Evolutionary conservation across 2,113 vertebrate species (phyloP), one percentile per base, ranked within the genome.

Genomic region (Setophaga kirtlandii): DNA sequence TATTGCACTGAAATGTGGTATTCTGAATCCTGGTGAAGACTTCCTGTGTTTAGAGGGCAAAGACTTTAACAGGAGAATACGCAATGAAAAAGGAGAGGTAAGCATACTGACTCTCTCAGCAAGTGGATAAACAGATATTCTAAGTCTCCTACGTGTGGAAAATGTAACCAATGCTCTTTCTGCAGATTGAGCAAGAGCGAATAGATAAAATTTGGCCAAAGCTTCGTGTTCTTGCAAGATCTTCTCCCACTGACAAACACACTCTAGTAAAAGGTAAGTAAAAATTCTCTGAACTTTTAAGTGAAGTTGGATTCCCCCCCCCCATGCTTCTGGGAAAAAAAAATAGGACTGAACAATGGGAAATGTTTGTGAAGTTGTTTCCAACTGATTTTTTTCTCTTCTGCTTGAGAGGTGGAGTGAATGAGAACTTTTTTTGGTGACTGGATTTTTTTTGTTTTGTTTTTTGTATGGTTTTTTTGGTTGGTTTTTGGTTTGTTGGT

Each of bases 161-260:
- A 63, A 58, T 62, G 33, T 17, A 77, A 91, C 49, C 96, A 93
- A 68, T 60, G 49, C 21, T 95, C 69, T 90, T 87, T 97, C 98
- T 98, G 77, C 96, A 99, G 99, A 99, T 99, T 96, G 99, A 99
- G 90, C 99, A 99, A 97, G 99, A 99, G 87, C 98, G 99, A 87
- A 99, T 99, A 97, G 99, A 99, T 97, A 99, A 99, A 98, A 98
- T 99, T 90, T 99, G 99, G 99, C 99, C 99, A 96, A 99, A 99
- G 95, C 99, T 99, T 44, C 98, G 99, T 96, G 99, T 99, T 69
- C 98, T 99, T 96, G 99, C 99, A 93, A 98, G 99, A 87, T 99
- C 99, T 25, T 99, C 99, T 90, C 99, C 99, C 56, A 99, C 99
- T 85, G 99, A 99, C 96, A 99, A 99, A 96, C 99, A 99, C 94